Base-by-base conservation (phyloP, 2,113 vertebrate genomes). In the Esox niger region DNA sequence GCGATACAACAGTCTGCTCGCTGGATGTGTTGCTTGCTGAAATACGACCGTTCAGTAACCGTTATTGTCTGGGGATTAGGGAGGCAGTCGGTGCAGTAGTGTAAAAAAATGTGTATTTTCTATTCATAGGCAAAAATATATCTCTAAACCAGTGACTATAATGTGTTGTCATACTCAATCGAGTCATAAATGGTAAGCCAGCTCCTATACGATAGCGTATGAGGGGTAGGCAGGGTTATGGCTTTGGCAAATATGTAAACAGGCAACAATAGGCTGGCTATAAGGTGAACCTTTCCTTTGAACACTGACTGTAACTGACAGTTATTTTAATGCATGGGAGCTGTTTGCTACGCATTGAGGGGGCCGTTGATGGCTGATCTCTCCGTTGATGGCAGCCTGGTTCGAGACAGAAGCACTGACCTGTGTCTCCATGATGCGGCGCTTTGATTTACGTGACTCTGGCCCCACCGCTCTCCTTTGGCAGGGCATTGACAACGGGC, bases 401-500 rank as follows among this genome's bases (percentile, higher is more conserved):
- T 21, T 62, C 21, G 33, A 73, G 70, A 73, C 82, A 82, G 76
- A 84, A 20, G 70, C 74, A 83, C 90, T 89, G 88, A 93, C 91
- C 91, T 93, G 90, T 76, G 91, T 89, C 86, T 93, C 91, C 11
- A 80, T 82, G 79, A 91, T 87, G 82, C 91, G 90, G 2, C 90
- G 89, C 82, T 92, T 92, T 71, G 90, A 89, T 88, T 93, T 93
- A 59, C 90, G 91, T 0, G 88, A 71, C 71, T 92, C 91, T 0
- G 81, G 47, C 38, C 83, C 90, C 54, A 67, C 87, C 4, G 66
- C 71, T 88, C 85, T 88, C 80, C 89, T 89, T 76, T 91, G 91
- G 76, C 90, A 91, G 60, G 90, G 81, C 54, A 90, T 82, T 70
- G 90, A 91, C 88, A 88, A 69, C 8, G 90, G 91, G 86, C 91